Conservation (phyloP, 1,140 invertebrate species). For the Melanaphis sacchari region DNA sequence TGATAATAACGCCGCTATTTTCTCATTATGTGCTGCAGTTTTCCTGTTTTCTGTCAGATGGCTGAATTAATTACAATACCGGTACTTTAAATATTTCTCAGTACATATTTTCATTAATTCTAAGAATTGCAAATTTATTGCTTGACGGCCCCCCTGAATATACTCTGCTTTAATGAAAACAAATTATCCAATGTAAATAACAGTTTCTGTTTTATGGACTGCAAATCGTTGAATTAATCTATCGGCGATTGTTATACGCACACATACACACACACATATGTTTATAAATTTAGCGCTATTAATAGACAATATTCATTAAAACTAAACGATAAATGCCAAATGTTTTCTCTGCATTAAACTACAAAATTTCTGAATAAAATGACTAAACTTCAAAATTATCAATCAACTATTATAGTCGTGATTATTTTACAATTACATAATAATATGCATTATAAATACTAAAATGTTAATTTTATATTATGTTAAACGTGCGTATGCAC, state of each 20-base stretch:
- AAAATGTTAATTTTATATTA: background rate
- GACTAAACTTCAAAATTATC: background rate
- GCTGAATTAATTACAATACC: background rate
- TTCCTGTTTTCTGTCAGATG: background rate
- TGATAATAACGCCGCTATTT: background rate
- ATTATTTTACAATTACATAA: background rate
- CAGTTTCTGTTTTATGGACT: background rate
- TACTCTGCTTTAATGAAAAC: background rate
- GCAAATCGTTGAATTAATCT: slow-evolving; percentile 2
- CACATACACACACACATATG: background rate
- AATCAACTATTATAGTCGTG: background rate
- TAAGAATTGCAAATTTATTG: background rate
- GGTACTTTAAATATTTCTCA: slow-evolving; percentile 15
- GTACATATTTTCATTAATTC: slow-evolving; percentile 15
- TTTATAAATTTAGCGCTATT: background rate
- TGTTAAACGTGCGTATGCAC: background rate
- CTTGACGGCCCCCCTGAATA: background rate
- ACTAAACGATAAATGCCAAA: background rate
- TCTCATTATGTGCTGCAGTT: background rate
- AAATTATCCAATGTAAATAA: slow-evolving; percentile 7
- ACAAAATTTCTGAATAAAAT: background rate
- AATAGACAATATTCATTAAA: slow-evolving; percentile 1
- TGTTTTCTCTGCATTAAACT: background rate
- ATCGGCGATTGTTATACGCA: background rate
- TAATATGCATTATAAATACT: background rate